Evolutionary conservation across 2,888 invertebrate genomes (phyloP).

Genomic region (Dinocampus coccinellae): DNA sequence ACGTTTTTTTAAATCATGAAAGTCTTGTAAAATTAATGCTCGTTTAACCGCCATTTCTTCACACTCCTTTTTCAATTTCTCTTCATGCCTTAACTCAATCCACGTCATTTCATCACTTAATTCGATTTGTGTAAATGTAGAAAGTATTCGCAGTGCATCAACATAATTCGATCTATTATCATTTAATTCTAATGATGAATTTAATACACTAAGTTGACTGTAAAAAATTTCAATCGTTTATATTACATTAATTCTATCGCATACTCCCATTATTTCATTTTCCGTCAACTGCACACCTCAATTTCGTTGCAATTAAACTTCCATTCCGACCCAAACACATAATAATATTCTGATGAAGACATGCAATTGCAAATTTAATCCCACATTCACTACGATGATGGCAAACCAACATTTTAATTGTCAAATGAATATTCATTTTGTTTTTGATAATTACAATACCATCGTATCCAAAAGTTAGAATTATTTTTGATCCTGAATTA

Average conservation of each 20-base stretch:
- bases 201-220: slow-evolving; percentile 31
- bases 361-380: slow-evolving; percentile 69
- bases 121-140: not conserved
- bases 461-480: slow-evolving; percentile 68
- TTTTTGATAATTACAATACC: slow-evolving; percentile 68
- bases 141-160: not conserved
- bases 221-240: too few relatives aligned
- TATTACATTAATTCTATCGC: not conserved
- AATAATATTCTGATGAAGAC: slow-evolving; percentile 60
- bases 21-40: slow-evolving; percentile 61
- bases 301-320: slow-evolving; percentile 55
- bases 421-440: slow-evolving; percentile 50
- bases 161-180: not conserved
- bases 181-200: not conserved
- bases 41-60: slow-evolving; percentile 57
- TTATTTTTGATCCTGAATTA: slow-evolving; percentile 50
- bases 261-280: not conserved
- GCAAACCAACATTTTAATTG: slow-evolving; percentile 57
- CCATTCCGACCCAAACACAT: slow-evolving; percentile 70
- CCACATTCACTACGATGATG: slow-evolving; percentile 71
- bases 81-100: slow-evolving; percentile 45
- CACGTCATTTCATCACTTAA: slow-evolving; percentile 43
- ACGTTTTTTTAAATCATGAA: slow-evolving; percentile 61
- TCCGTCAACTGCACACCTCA: slow-evolving; percentile 37
- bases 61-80: slow-evolving; percentile 45